Percentiles rank a stretch among this genome's conserved stretches.
These are phyloP conservation scores for Drusus annulatus DNA, from an alignment of 1,140 invertebrate species.

Conservation along the genomic window DNA sequence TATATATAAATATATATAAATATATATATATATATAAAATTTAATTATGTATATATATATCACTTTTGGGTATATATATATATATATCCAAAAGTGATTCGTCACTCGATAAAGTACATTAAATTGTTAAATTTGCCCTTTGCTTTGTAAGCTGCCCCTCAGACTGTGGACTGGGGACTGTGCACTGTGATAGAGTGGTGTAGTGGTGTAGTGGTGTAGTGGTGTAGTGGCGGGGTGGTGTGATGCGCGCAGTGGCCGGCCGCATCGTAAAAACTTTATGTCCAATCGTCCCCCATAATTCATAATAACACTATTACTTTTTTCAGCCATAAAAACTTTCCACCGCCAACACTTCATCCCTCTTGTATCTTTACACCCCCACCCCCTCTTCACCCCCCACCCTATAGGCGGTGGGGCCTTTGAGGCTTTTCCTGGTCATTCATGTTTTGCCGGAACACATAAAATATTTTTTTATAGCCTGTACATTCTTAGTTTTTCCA, in stretches of 20 bases:
- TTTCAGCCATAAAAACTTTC: constrained; percentile 48
- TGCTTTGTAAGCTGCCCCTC: too few species aligned
- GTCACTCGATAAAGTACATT: too few species aligned
- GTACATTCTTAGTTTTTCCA: too few species aligned
- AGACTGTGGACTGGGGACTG: not conserved
- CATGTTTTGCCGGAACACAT: not conserved
- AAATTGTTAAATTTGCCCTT: too few species aligned
- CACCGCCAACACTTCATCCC: not conserved
- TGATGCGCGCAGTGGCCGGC: constrained; percentile 13
- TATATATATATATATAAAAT: too few species aligned
- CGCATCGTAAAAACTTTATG: constrained; percentile 55
- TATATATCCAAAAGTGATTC: too few species aligned
- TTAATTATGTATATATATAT: too few species aligned
- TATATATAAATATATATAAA: too few species aligned
- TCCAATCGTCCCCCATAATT: constrained; percentile 53
- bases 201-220: too few species aligned
- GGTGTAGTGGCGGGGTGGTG: too few species aligned
- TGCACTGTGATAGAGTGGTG: too few species aligned
- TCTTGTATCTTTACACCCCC: not conserved
- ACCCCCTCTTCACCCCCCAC: not conserved
- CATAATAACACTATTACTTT: constrained; percentile 58
- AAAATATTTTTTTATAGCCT: not conserved
- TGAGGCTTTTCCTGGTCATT: constrained; percentile 7
- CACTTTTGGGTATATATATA: too few species aligned
- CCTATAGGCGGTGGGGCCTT: not conserved